Percentiles rank a stretch among this genome's conserved stretches.
phyloP scores from a whole-genome alignment of 1,140 invertebrate genomes.

The Ips typographus region DNA sequence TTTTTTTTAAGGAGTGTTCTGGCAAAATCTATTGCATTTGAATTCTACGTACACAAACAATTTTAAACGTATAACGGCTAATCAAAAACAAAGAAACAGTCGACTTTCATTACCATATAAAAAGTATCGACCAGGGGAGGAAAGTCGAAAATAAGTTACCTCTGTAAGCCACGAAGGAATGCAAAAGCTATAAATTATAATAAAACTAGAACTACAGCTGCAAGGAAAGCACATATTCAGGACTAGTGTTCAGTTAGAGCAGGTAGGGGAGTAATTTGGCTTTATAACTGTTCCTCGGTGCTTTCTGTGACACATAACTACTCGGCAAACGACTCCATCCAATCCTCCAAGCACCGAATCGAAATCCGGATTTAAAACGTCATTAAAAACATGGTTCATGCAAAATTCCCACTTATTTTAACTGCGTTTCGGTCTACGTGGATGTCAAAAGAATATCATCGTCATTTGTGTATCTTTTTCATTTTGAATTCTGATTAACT shows the following conservation, averaged over 20 bases:
- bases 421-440: conserved; percentile 12
- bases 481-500: conserved; percentile 22
- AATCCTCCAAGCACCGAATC: neutral
- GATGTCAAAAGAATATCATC: neutral
- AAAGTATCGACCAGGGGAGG: no score
- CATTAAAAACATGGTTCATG: neutral
- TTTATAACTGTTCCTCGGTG: conserved; percentile 4
- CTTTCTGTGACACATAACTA: conserved; percentile 3
- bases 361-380: conserved; percentile 3
- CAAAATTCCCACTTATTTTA: conserved; percentile 6
- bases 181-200: conserved; percentile 1
- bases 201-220: neutral
- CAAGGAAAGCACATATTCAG: conserved; percentile 3
- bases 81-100: no score
- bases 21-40: no score
- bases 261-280: conserved; percentile 5
- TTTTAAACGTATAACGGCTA: no score
- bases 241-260: conserved; percentile 1
- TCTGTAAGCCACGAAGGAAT: neutral
- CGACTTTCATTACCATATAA: no score
- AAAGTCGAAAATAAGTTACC: no score
- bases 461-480: conserved; percentile 16
- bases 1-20: no score
- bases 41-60: no score
- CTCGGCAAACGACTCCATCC: neutral